phyloP scores from a whole-genome alignment of 2,888 invertebrate genomes.

The Nomada fabriciana region DNA sequence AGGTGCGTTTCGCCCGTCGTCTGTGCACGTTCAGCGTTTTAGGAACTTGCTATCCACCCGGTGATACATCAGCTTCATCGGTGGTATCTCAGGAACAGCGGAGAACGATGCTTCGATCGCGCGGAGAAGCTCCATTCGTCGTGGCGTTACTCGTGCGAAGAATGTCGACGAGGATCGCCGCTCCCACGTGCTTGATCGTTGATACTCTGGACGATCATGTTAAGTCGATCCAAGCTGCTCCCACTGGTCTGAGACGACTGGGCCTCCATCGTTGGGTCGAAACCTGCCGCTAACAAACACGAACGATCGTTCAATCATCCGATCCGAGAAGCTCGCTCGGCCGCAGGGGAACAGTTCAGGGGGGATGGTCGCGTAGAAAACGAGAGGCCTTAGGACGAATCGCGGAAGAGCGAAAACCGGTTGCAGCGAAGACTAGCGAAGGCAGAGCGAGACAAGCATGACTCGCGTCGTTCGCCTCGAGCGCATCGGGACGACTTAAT shows the following conservation, averaged over 20 bases:
- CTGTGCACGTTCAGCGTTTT: neutral
- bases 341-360: too few species aligned
- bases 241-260: slow-evolving; percentile 82
- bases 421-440: too few species aligned
- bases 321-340: too few species aligned
- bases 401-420: too few species aligned
- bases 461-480: too few species aligned
- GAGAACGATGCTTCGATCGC: neutral
- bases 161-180: slow-evolving; percentile 74
- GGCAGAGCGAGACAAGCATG: too few species aligned
- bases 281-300: slow-evolving; percentile 70
- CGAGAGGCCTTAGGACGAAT: too few species aligned
- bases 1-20: neutral
- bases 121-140: neutral
- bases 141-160: slow-evolving; percentile 71
- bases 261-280: slow-evolving; percentile 74
- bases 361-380: too few species aligned
- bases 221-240: slow-evolving; percentile 88
- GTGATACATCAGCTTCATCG: neutral
- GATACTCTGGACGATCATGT: slow-evolving; percentile 90
- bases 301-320: neutral
- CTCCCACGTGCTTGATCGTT: slow-evolving; percentile 82
- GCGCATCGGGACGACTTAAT: slow-evolving; percentile 69
- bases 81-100: slow-evolving; percentile 17
- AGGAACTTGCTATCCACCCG: slow-evolving; percentile 47